Conservation (phyloP, 2,888 invertebrate genomes). For the Microctonus brassicae region DNA sequence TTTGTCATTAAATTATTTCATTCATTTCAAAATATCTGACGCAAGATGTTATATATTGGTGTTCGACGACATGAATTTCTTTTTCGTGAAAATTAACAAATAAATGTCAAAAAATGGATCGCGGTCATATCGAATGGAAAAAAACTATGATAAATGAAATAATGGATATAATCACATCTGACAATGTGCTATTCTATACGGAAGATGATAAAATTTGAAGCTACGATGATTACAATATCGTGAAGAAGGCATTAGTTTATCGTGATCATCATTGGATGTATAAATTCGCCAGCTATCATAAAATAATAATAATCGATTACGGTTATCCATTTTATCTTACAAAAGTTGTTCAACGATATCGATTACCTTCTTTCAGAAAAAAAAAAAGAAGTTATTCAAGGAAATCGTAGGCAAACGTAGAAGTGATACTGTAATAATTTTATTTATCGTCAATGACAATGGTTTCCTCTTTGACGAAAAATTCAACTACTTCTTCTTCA, state of each 20-base stretch:
- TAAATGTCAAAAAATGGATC: too few relatives aligned
- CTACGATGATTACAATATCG: constrained; percentile 55
- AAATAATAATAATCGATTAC: background rate
- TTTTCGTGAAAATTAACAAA: too few relatives aligned
- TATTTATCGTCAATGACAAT: constrained; percentile 80
- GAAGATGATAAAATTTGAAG: constrained; percentile 68
- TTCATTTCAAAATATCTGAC: too few relatives aligned
- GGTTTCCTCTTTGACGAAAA: constrained; percentile 96
- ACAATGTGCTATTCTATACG: constrained; percentile 63
- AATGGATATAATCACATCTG: too few relatives aligned
- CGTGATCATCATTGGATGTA: background rate
- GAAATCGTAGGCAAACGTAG: constrained; percentile 23
- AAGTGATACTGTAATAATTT: constrained; percentile 28
- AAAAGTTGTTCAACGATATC: background rate
- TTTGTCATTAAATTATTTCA: background rate
- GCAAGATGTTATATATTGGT: too few relatives aligned
- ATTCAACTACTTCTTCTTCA: constrained; percentile 96
- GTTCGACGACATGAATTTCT: too few relatives aligned
- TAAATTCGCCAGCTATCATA: background rate
- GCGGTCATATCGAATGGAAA: too few relatives aligned
- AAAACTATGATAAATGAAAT: too few relatives aligned
- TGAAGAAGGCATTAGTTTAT: constrained; percentile 44
- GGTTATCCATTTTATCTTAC: background rate
- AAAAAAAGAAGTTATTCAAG: too few relatives aligned
- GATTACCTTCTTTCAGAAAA: background rate